These are phyloP conservation scores for Himantopus leucocephalus DNA, from an alignment of 2,113 vertebrate species.

Conservation along the genomic window DNA sequence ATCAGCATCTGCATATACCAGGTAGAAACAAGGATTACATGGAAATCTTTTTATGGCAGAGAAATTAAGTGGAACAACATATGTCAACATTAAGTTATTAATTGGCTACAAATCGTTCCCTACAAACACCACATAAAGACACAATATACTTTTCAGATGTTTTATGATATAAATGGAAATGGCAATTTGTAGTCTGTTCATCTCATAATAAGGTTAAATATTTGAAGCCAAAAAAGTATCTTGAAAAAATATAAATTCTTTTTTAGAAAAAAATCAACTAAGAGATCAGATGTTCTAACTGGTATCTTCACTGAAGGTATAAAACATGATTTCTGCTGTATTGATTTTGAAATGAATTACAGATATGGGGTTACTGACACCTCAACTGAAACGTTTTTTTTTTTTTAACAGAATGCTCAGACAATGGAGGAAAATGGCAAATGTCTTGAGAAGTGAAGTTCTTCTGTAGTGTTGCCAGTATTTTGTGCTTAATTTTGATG, in stretches of 20 bases:
- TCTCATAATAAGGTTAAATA: neutral
- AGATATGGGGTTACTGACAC: neutral
- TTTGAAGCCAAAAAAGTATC: neutral
- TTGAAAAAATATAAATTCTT: neutral
- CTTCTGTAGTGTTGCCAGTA: neutral
- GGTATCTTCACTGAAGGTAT: neutral
- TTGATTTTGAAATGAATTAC: neutral
- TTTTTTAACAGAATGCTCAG: neutral
- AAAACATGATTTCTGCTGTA: neutral
- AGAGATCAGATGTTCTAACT: neutral
- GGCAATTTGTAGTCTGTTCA: neutral
- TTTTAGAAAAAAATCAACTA: neutral
- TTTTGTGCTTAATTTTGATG: neutral
- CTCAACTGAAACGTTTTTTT: neutral
- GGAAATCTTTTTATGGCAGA: neutral
- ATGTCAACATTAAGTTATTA: neutral
- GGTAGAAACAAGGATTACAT: neutral
- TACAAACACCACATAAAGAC: neutral
- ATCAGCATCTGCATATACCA: neutral
- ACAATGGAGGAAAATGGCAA: neutral
- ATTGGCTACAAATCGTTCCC: neutral
- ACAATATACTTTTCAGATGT: neutral
- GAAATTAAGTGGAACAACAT: neutral
- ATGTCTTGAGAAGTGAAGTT: neutral
- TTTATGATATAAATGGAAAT: neutral